These are phyloP conservation scores for Dryomyza anilis DNA, from an alignment of 2,888 invertebrate genomes.

Conservation along the genomic window DNA sequence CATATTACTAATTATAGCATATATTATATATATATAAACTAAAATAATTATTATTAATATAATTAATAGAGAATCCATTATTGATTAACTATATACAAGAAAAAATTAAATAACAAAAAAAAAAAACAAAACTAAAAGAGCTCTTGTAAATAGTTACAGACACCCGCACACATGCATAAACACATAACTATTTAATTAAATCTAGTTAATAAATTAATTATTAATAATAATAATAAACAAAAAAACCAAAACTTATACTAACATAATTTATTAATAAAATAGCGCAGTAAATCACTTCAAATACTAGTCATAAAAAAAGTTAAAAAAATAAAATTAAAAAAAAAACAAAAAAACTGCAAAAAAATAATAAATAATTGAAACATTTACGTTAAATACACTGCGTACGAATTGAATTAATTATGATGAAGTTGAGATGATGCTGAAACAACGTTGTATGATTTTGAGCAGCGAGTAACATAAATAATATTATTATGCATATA, in stretches of 20 bases:
- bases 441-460: slow-evolving; percentile 59
- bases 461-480: slow-evolving; percentile 59
- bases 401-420: slow-evolving; percentile 54
- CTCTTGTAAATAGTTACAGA: too few species aligned
- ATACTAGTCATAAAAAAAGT: slow-evolving; percentile 36
- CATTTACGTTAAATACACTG: too few species aligned
- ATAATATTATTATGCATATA: slow-evolving; percentile 27
- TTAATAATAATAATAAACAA: slow-evolving; percentile 35
- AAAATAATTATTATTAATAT: slow-evolving; percentile 32
- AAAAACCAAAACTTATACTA: slow-evolving; percentile 32
- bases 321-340: slow-evolving; percentile 35
- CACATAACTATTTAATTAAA: slow-evolving; percentile 13
- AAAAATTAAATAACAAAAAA: neutral
- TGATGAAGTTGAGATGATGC: too few species aligned
- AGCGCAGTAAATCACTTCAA: slow-evolving; percentile 33
- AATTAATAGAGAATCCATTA: too few species aligned
- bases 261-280: slow-evolving; percentile 22
- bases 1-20: slow-evolving; percentile 48
- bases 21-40: slow-evolving; percentile 32
- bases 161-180: too few species aligned
- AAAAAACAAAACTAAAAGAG: slow-evolving; percentile 7
- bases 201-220: slow-evolving; percentile 17
- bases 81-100: too few species aligned
- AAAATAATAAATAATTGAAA: slow-evolving; percentile 22
- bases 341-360: slow-evolving; percentile 22